These are phyloP conservation scores for Ascaphus truei DNA, from an alignment of 2,113 vertebrate genomes.

Conservation along the genomic window DNA sequence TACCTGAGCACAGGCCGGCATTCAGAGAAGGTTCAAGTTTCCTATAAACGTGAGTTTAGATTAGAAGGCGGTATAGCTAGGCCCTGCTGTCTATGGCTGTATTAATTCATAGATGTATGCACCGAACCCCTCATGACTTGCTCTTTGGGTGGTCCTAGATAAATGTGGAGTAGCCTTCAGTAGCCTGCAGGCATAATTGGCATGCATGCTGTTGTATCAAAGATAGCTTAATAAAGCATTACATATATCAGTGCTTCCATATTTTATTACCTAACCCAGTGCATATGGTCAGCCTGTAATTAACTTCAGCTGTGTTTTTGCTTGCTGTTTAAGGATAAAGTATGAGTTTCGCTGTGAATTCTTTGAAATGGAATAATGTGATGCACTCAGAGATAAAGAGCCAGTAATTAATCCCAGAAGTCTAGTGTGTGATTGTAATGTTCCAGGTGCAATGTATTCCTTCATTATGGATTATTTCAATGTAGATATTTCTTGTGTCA, in stretches of 20 bases:
- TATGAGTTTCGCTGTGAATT: slow-evolving; percentile 71
- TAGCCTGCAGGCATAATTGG: slow-evolving; percentile 87
- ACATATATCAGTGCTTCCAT: slow-evolving; percentile 89
- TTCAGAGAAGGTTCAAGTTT: slow-evolving; percentile 27
- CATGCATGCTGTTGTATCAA: slow-evolving; percentile 82
- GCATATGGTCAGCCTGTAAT: slow-evolving; percentile 93
- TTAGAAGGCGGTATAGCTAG: slow-evolving; percentile 49
- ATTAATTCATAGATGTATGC: slow-evolving; percentile 56
- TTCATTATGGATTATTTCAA: slow-evolving; percentile 60
- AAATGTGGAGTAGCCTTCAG: slow-evolving; percentile 84
- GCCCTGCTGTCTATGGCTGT: slow-evolving; percentile 38
- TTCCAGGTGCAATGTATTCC: slow-evolving; percentile 76
- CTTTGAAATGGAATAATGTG: slow-evolving; percentile 82
- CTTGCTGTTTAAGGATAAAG: slow-evolving; percentile 74
- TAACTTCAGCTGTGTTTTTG: slow-evolving; percentile 97
- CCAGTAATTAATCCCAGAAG: slow-evolving; percentile 76
- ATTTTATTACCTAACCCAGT: slow-evolving; percentile 84
- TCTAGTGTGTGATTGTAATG: slow-evolving; percentile 65
- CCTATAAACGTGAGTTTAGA: slow-evolving; percentile 54
- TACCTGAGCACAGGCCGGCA: too few species aligned
- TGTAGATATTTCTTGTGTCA: slow-evolving; percentile 50
- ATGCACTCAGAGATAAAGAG: slow-evolving; percentile 79
- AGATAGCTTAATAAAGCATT: slow-evolving; percentile 97
- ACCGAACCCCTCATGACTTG: slow-evolving; percentile 52
- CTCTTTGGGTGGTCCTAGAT: slow-evolving; percentile 91